Conservation (phyloP, 2,888 invertebrate species). For the Leuctra nigra region DNA sequence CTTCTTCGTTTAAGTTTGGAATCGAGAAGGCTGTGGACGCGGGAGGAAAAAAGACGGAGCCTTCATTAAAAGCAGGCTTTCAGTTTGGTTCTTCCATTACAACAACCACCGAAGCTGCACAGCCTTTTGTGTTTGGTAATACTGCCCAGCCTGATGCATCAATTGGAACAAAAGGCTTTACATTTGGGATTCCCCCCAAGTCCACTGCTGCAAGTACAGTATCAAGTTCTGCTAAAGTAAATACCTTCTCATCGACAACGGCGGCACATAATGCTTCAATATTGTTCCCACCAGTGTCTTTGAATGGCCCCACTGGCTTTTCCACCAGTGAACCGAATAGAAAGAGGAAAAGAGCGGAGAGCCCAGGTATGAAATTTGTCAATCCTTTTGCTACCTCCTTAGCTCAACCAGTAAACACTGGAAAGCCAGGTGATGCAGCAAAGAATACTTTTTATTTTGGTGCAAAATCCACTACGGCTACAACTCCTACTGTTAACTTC, state of each 20-base stretch:
- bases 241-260: no score
- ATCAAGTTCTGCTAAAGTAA: no score
- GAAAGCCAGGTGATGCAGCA: conserved; percentile 1
- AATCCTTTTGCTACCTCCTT: neutral
- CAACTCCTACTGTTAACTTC: no score
- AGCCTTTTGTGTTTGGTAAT: no score
- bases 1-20: conserved; percentile 44
- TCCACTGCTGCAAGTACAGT: no score
- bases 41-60: conserved; percentile 27
- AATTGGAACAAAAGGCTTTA: conserved; percentile 25
- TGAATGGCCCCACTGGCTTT: neutral
- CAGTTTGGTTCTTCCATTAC: conserved; percentile 37
- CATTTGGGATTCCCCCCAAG: conserved; percentile 30
- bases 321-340: neutral
- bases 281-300: conserved; percentile 23
- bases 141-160: neutral
- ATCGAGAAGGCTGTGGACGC: conserved; percentile 40
- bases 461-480: neutral
- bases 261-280: conserved; percentile 19
- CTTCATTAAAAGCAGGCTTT: conserved; percentile 30
- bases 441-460: conserved; percentile 3
- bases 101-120: no score
- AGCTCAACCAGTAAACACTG: conserved; percentile 1
- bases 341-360: neutral
- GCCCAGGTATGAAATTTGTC: neutral